Evolutionary conservation across 2,888 invertebrate genomes (phyloP), one percentile per base, ranked within the genome.

Genomic region (Patella pellucida): DNA sequence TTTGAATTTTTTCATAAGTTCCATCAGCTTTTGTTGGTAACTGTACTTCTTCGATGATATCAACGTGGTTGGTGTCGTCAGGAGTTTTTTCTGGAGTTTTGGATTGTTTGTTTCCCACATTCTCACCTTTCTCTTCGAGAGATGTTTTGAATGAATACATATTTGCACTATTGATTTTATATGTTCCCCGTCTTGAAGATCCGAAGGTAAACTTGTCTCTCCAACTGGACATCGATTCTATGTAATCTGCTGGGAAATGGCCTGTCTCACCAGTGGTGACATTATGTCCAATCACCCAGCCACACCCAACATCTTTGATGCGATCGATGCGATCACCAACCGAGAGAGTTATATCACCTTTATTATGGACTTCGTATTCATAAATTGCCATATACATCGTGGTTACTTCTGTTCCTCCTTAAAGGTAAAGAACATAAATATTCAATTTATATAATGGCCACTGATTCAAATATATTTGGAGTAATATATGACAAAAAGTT

Each of bases 221-320:
- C 62, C 62, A 62, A 12, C 19, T 12, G 11, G 19, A 23, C 14
- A 62, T 12, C 23, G 62, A 19, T 15, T 62, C 23, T 19, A 72
- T 50, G 62, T 72, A 72, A 16, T 72, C 72, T 52, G 41, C 50
- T 19, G 72, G 72, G 50, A 56, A 72, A n/a, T 62, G 72, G 2
- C 72, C 72, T 62, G 72, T 72, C n/a, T 72, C 62, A 12, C 72
- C 72, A 23, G 67, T 72, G 11, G 67, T 54, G 50, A 23, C 19
- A 67, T 72, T 72, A 62, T 72, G 56, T 3, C 72, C 72, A 16
- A 72, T 31, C 16, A 72, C 67, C 72, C 72, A 72, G 5, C 72
- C 72, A 67, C 50, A 62, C 1, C 67, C 72, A 23, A 67, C 72
- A 62, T 72, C 67, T 14, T 41, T 72, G 9, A 72, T 31, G 41